Evolutionary conservation across 2,797 vertebrate genomes (phyloP), one percentile per base, ranked within the genome.

Genomic region (Tauraco hartlaubi): DNA sequence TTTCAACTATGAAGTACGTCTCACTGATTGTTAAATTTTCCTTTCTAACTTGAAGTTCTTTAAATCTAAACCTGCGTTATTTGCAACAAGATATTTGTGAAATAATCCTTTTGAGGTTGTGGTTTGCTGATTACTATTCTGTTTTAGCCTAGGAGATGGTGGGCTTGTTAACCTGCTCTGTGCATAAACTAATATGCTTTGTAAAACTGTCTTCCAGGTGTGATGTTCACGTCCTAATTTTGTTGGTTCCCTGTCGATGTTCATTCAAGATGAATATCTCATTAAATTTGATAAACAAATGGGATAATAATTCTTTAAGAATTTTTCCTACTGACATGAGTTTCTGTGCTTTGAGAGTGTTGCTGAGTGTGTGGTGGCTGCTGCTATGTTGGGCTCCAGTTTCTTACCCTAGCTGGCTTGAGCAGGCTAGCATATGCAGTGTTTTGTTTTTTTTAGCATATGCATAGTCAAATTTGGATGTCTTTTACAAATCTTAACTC

Each of bases 291-390:
- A 72, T 87, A 39, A 64, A 55, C 18, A 49, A 61, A 68, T 51
- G 72, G 19, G 26, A 77, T 85, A 49, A 68, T 73, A 88, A 56
- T 63, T 28, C 39, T 78, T 74, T 19, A 61, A 88, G 17, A 33
- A 11, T 43, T 88, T 74, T 44, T 66, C 28, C 37, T 83, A 28
- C 6, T 52, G 64, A 86, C 43, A 22, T 13, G 64, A 58, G 11
- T 64, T 88, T 77, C 23, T 74, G 43, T 95, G 91, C 83, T 86
- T 84, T 31, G 90, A 49, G 88, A 37, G 85, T 88, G 44, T 48
- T 96, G 55, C 77, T 95, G 74, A 88, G 48, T 23, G 55, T 67
- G 76, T 86, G 86, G 39, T 85, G 91, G 58, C 85, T 97, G 80
- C 55, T 93, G 41, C 54, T 67, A 15, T 71, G 46, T 88, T 79